Evolutionary conservation across 1,140 invertebrate genomes (phyloP), one percentile per base, ranked within the genome.

Genomic region (Ceratoteleas bidentatus): DNA sequence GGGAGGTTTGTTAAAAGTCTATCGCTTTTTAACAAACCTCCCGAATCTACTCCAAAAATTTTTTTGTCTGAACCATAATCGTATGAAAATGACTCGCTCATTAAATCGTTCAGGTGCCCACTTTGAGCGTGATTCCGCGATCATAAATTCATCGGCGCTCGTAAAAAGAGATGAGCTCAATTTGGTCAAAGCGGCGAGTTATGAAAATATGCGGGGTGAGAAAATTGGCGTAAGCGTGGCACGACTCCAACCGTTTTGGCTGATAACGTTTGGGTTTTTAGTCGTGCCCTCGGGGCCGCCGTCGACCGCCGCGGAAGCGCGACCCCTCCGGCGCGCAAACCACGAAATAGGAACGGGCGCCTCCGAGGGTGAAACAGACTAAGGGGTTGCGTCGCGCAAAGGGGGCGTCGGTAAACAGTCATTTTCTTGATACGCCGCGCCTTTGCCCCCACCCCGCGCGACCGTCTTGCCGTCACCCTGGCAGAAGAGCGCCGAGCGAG

Each of bases 381-480:
- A 74, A 77, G 78, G 82, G 84, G 78, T 79, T 81, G 77, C 68
- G 52, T 78, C n/a, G n/a, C n/a, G n/a, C n/a, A n/a, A n/a, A n/a
- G n/a, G n/a, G n/a, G n/a, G n/a, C n/a, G n/a, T n/a, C n/a, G n/a
- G n/a, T n/a, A n/a, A n/a, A n/a, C n/a, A n/a, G n/a, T n/a, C n/a
- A n/a, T n/a, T n/a, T n/a, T n/a, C n/a, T n/a, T n/a, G n/a, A n/a
- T n/a, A n/a, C n/a, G n/a, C n/a, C n/a, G n/a, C n/a, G n/a, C n/a
- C n/a, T n/a, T n/a, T n/a, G n/a, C n/a, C n/a, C n/a, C n/a, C n/a
- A n/a, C n/a, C n/a, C n/a, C n/a, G n/a, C n/a, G n/a, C n/a, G n/a
- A n/a, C n/a, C n/a, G n/a, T n/a, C n/a, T n/a, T n/a, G n/a, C n/a
- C n/a, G n/a, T n/a, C n/a, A n/a, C n/a, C n/a, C n/a, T n/a, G n/a